These are phyloP conservation scores for Trachelus stipa DNA, from an alignment of 2,888 invertebrate genomes.

Conservation along the genomic window DNA sequence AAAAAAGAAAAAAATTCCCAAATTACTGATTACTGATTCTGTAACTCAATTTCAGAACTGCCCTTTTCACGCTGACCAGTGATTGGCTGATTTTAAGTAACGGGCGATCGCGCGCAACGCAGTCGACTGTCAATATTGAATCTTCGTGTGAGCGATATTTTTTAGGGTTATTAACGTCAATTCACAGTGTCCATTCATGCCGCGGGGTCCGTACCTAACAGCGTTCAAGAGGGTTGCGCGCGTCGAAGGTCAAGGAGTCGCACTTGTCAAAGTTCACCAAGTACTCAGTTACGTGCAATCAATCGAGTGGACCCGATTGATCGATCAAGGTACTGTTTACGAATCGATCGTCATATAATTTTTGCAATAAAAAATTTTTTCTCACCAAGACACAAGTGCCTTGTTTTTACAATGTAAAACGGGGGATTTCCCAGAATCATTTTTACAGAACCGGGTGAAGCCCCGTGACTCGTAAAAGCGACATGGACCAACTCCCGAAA, in stretches of 20 bases:
- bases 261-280: neutral
- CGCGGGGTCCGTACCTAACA: neutral
- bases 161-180: slow-evolving; percentile 3
- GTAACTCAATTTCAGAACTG: neutral
- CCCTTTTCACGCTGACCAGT: neutral
- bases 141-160: neutral
- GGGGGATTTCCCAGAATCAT: neutral
- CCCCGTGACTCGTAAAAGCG: neutral
- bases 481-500: slow-evolving; percentile 30
- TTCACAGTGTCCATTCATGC: neutral
- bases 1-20: neutral
- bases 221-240: neutral
- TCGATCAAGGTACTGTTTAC: neutral
- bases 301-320: neutral
- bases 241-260: neutral
- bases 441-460: neutral
- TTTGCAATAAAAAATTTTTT: neutral
- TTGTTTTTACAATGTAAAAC: neutral
- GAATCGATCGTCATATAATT: neutral
- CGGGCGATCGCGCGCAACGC: neutral
- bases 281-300: neutral
- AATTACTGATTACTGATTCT: neutral
- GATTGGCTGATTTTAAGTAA: neutral
- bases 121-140: neutral
- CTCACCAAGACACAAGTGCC: neutral